Percentiles rank a stretch among this genome's conserved stretches.
Conservation (phyloP, 2,113 vertebrate genomes). For the Mastomys natalensis region DNA sequence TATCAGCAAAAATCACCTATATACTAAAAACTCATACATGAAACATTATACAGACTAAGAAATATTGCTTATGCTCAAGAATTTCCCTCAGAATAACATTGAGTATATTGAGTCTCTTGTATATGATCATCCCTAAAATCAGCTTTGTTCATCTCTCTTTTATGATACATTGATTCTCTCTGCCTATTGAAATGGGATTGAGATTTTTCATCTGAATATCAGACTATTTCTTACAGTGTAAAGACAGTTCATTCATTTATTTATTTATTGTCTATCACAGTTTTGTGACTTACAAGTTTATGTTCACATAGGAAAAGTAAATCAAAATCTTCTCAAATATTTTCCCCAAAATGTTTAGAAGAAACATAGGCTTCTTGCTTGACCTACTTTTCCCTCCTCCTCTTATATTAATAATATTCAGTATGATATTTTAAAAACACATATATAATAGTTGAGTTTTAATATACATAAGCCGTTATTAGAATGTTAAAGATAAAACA, state of each 20-base stretch:
- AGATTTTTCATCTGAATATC: conserved; percentile 71
- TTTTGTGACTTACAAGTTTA: conserved; percentile 58
- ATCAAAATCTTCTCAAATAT: conserved; percentile 44
- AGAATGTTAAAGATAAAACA: background rate
- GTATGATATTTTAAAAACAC: background rate
- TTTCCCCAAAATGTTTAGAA: background rate
- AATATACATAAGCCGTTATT: background rate
- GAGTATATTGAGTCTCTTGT: background rate
- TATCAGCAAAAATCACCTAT: background rate
- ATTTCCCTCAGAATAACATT: conserved; percentile 40
- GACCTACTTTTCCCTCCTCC: background rate
- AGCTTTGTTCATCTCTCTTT: conserved; percentile 47
- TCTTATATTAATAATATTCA: background rate
- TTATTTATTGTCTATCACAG: conserved; percentile 12
- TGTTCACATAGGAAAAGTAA: background rate
- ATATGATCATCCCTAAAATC: conserved; percentile 56
- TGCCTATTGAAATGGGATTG: conserved; percentile 63
- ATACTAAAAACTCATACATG: background rate
- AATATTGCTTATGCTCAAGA: background rate
- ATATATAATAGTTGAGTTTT: conserved; percentile 9
- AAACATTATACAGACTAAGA: background rate
- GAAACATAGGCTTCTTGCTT: background rate
- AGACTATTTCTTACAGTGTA: conserved; percentile 61
- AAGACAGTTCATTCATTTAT: conserved; percentile 71
- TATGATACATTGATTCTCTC: conserved; percentile 8